Base-by-base conservation (phyloP, 1,140 invertebrate genomes). In the Tetragonula clypearis region DNA sequence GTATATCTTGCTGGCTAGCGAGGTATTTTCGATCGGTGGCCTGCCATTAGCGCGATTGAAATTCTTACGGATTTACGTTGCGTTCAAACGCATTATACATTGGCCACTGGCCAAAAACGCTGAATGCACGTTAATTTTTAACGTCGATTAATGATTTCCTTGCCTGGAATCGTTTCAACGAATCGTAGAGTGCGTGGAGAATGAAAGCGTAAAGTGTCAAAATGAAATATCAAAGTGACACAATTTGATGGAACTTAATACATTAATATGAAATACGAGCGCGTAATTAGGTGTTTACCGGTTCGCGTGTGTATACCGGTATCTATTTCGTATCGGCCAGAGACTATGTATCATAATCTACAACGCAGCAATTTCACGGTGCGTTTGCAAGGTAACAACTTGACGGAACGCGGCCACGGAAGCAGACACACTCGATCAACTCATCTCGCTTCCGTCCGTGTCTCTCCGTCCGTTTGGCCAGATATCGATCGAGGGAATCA, bases 401-500 rank as follows among this genome's bases (percentile, higher is more conserved):
- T 49, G 77, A 84, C 49, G 53, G 56, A 68, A 73, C 62, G 53
- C 35, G 49, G 73, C 23, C 74, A 68, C 71, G 56, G 65, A 71
- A 83, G 71, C 53, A 74, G 65, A 80, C 35, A 30, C 68, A 30
- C 23, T 58, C 73, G 66, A 62, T 74, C 68, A 35, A 35, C 66
- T 68, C 72, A 78, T 85, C 86, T 26, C 62, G 65, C 85, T 89
- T 87, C 81, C 73, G 85, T 68, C 60, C 15, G 62, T 30, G 62
- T 41, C 74, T 2, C 12, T 26, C 11, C 35, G 11, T 85, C 0
- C 30, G 35, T 35, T 60, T 26, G 74, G 14, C 21, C 30, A 71
- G 78, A 80, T 86, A 89, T 87, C 88, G 88, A 85, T 90, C 88
- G 79, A 66, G 85, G 75, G 58, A 71, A 85, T 82, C 21, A 75